phyloP scores from a whole-genome alignment of 2,888 invertebrate genomes.

The Drosophila cognata region DNA sequence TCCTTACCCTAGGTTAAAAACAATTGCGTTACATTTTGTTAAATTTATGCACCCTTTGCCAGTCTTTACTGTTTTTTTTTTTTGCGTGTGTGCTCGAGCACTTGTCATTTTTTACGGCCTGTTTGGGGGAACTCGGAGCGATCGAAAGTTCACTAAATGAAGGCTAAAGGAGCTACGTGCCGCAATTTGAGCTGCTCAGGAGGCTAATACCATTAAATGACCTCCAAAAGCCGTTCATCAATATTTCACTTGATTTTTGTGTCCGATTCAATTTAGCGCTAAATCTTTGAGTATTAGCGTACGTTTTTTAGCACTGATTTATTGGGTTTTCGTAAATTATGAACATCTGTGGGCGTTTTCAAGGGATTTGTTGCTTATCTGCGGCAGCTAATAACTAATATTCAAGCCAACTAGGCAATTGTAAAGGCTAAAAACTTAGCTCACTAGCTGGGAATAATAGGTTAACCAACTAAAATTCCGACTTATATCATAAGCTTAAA shows the following conservation, averaged over 20 bases:
- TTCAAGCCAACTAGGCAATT: not conserved
- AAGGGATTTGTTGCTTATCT: constrained; percentile 11
- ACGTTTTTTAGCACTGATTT: constrained; percentile 53
- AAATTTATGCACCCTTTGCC: constrained; percentile 78
- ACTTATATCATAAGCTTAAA: not conserved
- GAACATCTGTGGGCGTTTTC: constrained; percentile 34
- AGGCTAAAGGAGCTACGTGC: constrained; percentile 42
- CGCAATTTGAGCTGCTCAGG: constrained; percentile 64
- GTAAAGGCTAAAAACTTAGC: not conserved
- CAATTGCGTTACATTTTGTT: constrained; percentile 77
- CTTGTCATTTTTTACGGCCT: constrained; percentile 71
- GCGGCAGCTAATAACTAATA: not conserved
- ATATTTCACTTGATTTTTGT: constrained; percentile 76
- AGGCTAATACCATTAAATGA: constrained; percentile 73
- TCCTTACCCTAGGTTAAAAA: constrained; percentile 61
- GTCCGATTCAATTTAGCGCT: constrained; percentile 69
- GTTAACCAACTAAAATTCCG: not conserved
- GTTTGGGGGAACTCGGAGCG: constrained; percentile 17
- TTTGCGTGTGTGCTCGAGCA: constrained; percentile 38
- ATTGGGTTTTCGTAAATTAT: constrained; percentile 15
- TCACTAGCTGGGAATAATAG: not conserved
- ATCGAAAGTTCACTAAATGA: constrained; percentile 41
- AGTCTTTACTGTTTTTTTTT: constrained; percentile 4
- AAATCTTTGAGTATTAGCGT: constrained; percentile 42
- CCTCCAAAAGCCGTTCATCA: constrained; percentile 66